Base-by-base conservation (phyloP, 2,888 invertebrate species). In the Himalopsyche anomala region DNA sequence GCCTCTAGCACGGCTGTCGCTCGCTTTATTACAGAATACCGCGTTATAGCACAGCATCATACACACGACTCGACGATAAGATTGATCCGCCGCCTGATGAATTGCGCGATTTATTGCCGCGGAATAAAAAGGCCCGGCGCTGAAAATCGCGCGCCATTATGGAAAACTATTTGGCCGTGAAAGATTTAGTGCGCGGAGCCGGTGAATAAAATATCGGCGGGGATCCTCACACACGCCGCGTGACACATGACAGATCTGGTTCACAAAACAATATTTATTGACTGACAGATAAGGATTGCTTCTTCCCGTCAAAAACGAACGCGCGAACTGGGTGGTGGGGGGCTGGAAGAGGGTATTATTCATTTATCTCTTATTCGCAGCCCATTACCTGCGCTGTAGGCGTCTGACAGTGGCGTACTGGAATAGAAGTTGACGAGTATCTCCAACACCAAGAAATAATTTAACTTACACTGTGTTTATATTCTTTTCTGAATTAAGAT, bases 361-460 rank as follows among this genome's bases (percentile, higher is more conserved):
- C 87, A 88, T 88, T 88, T 88, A 88, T 88, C 88, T 88, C 87
- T 87, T 88, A 88, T 88, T 88, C 88, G 87, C 88, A 87, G 87
- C 83, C 88, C 88, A 88, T 88, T 88, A 88, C 88, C 88, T 88
- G 88, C 88, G 84, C 84, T 62, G 62, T 51, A 62, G 79, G 28
- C 62, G 82, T 17, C 42, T 28, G n/a, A 38, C 80, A 54, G 40
- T 19, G 54, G 84, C 36, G 83, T 36, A 15, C 36, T n/a, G 42
- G 5, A 15, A 15, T 15, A 19, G 2, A 19, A 62, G 5, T 51
- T 15, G 12, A 15, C 15, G 3, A 51, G 8, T 15, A 28, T 28
- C 28, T 28, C 28, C 28, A 28, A 28, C 28, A 28, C 28, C 28
- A 28, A 1, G 28, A 28, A 42, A 42, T 42, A 42, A 3, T 8